These are phyloP conservation scores for Panonychus citri DNA, from an alignment of 1,140 invertebrate genomes.

Conservation along the genomic window DNA sequence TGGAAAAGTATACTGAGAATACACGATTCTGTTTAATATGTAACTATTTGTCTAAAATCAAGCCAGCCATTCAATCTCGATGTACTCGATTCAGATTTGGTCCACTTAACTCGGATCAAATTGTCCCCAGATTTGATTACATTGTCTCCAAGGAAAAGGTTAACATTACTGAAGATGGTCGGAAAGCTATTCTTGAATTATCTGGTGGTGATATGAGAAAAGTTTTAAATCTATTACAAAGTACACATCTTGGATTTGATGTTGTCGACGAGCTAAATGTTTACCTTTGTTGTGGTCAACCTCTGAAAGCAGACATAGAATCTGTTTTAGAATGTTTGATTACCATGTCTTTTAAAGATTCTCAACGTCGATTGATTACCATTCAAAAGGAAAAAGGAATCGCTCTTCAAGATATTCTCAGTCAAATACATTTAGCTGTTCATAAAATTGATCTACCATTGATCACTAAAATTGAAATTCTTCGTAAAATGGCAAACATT, in stretches of 20 bases:
- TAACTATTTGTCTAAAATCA: slow-evolving; percentile 95
- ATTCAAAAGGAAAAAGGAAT: slow-evolving; percentile 65
- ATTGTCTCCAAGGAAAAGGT: slow-evolving; percentile 69
- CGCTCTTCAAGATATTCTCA: slow-evolving; percentile 66
- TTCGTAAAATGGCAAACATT: not conserved
- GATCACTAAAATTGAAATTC: slow-evolving; percentile 16
- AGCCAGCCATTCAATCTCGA: slow-evolving; percentile 87
- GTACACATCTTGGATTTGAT: slow-evolving; percentile 59
- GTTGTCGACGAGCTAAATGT: slow-evolving; percentile 71
- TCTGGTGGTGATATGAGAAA: slow-evolving; percentile 95
- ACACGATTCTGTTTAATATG: slow-evolving; percentile 96
- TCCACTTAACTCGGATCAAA: slow-evolving; percentile 52
- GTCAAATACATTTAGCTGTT: slow-evolving; percentile 58
- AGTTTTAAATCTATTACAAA: slow-evolving; percentile 76
- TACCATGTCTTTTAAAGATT: slow-evolving; percentile 33
- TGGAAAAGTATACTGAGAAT: slow-evolving; percentile 97
- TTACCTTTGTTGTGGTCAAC: slow-evolving; percentile 89
- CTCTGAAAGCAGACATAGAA: slow-evolving; percentile 64
- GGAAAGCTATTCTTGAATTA: slow-evolving; percentile 64
- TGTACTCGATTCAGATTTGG: slow-evolving; percentile 94
- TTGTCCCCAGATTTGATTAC: slow-evolving; percentile 61
- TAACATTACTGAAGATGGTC: slow-evolving; percentile 64
- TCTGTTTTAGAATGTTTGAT: slow-evolving; percentile 68
- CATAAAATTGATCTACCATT: slow-evolving; percentile 68
- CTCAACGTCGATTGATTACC: slow-evolving; percentile 39